Evolutionary conservation across 2,113 vertebrate genomes (phyloP), one percentile per base, ranked within the genome.

Genomic region (Indicator maculatus): DNA sequence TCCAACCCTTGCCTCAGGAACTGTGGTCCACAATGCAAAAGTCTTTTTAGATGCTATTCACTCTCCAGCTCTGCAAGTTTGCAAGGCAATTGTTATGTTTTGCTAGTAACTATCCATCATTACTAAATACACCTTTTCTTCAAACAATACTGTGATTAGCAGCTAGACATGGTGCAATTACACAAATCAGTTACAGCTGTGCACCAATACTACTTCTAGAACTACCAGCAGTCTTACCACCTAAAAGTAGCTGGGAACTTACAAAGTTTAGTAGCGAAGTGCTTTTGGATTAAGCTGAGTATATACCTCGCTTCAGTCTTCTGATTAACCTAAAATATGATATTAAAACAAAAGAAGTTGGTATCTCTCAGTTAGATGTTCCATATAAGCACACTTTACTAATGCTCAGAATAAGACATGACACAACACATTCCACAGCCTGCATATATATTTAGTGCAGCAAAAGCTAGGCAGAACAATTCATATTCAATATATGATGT

Each of bases 191-290:
- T 36, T 77, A 74, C 31, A 89, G 83, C 1, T 31, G 4, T 52
- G 31, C 16, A 77, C 19, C 64, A 65, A 36, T 26, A 66, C 8
- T 45, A 63, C 30, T 78, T 82, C 28, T 38, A 92, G 41, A 75
- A 88, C 3, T 60, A 31, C 16, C 44, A 83, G 44, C 30, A 73
- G 41, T 77, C 41, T 93, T 89, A 88, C 30, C 53, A 90, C 56
- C 52, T 76, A 38, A 85, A 23, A 78, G 47, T 8, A 74, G 71
- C 36, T 1, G 8, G 33, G 78, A 91, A 99, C 99, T 99, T 98
- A 99, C 99, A 97, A 94, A 99, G 98, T 93, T 97, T 98, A 96
- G 97, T 97, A 96, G 93, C 98, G 98, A 99, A 98, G 96, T 98
- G 97, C 93, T 97, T 98, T 93, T 98, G 98, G 95, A 99, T 97